Base-by-base conservation (phyloP, 2,113 vertebrate species). In the Leuciscus idus region DNA sequence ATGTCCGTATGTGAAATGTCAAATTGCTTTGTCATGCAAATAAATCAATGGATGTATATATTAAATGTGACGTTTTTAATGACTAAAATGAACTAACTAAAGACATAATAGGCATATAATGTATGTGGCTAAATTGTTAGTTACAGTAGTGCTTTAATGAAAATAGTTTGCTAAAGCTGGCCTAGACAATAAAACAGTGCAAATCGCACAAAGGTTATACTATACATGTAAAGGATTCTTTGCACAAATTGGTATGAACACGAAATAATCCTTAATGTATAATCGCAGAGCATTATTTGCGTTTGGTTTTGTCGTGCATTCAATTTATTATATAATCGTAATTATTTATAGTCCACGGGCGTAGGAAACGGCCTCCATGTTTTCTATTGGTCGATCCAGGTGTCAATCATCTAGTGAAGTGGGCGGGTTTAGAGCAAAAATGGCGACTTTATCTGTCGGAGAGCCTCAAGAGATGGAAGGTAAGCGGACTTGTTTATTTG, bases 401-500 rank as follows among this genome's bases (percentile, higher is more conserved):
- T 89, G 89, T 88, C 92, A 87, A 88, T 91, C 80, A 89, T 92
- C 87, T 89, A 90, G 76, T 84, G 4, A 70, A 87, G 84, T 78
- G 85, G 89, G 92, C 90, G 89, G 93, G 92, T 92, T 91, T 89
- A 89, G 89, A 68, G 88, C 91, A 94, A 57, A 94, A 91, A 96
- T 96, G 95, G 94, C 95, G 90, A 92, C 94, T 77, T 68, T 92
- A 90, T 92, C 93, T 92, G 93, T 91, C 81, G 94, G 93, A 92
- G 95, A 96, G 82, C 92, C 92, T 61, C 95, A 95, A 91, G 95
- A 95, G 85, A 96, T 96, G 95, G 95, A 95, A 95, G 95, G 95
- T 95, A 82, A 91, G 75, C 61, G 11, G 76, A 87, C 39, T 5
- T 74, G 68, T 55, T 0, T 39, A 6, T 48, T 2, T 23, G 5